phyloP scores from a whole-genome alignment of 2,113 vertebrate species.

The Leptosomus discolor region DNA sequence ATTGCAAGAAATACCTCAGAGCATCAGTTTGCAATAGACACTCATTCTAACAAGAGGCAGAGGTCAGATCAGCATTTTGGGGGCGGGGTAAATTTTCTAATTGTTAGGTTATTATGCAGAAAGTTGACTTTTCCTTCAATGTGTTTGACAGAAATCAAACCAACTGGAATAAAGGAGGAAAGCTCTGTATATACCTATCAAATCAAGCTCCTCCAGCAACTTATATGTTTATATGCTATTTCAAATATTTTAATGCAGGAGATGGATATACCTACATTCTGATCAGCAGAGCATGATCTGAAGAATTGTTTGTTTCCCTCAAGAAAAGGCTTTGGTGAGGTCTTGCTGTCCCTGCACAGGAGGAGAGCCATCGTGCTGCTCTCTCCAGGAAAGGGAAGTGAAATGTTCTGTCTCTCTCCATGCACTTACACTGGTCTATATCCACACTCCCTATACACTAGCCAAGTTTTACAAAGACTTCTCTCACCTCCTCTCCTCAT shows the following conservation, averaged over 20 bases:
- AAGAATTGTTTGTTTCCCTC: not conserved
- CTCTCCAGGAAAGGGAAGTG: not conserved
- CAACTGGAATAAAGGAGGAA: not conserved
- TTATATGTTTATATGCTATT: not conserved
- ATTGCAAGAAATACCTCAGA: not conserved
- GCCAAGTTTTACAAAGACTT: not conserved
- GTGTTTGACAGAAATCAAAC: not conserved
- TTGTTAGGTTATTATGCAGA: not conserved
- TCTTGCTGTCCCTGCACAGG: not conserved
- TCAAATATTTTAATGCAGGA: not conserved
- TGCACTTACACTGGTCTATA: not conserved
- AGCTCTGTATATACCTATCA: not conserved
- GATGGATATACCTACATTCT: not conserved
- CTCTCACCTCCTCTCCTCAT: not conserved
- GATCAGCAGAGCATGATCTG: not conserved
- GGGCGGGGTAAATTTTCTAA: not conserved
- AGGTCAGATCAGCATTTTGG: not conserved
- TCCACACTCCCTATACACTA: not conserved
- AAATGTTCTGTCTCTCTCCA: not conserved
- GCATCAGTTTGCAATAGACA: not conserved
- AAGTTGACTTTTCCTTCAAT: not conserved
- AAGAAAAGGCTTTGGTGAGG: not conserved
- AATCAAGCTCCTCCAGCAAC: not conserved
- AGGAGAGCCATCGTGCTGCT: not conserved
- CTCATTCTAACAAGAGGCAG: not conserved